Evolutionary conservation across 2,888 invertebrate genomes (phyloP).

Genomic region (Pristionchus arcanus): DNA sequence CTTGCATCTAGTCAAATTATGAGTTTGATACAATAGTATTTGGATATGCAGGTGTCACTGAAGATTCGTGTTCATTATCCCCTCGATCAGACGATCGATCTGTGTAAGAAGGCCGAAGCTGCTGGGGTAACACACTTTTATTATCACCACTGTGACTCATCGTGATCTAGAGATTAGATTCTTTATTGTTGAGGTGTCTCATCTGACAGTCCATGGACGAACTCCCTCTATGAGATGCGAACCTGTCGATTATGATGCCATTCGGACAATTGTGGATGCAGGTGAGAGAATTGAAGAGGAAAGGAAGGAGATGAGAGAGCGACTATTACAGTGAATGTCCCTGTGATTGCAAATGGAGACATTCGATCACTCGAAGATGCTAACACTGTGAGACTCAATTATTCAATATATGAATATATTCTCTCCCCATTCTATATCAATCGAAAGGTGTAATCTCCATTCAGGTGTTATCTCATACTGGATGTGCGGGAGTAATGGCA

Average conservation of each 20-base stretch:
- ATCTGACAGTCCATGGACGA: constrained; percentile 92
- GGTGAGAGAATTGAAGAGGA: not conserved
- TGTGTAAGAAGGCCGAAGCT: constrained; percentile 80
- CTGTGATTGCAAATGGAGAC: constrained; percentile 95
- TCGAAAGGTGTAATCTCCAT: not conserved
- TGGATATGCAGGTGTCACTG: constrained; percentile 84
- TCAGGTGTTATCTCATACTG: constrained; percentile 20
- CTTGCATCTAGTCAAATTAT: no score
- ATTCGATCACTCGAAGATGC: constrained; percentile 80
- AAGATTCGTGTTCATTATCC: constrained; percentile 91
- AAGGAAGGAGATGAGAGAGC: not conserved
- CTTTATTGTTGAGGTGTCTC: constrained; percentile 80
- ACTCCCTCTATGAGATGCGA: constrained; percentile 85
- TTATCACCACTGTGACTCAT: not conserved
- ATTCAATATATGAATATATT: no score
- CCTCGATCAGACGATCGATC: constrained; percentile 86
- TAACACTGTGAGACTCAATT: not conserved
- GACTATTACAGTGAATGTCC: constrained; percentile 82
- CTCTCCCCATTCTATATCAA: not conserved
- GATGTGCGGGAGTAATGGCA: constrained; percentile 88
- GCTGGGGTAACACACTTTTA: constrained; percentile 63
- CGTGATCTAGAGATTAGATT: not conserved
- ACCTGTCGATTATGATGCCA: constrained; percentile 85
- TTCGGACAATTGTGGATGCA: constrained; percentile 81
- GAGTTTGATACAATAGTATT: not conserved